Evolutionary conservation across 2,113 vertebrate species (phyloP).

Genomic region (Megaceryle maxima): DNA sequence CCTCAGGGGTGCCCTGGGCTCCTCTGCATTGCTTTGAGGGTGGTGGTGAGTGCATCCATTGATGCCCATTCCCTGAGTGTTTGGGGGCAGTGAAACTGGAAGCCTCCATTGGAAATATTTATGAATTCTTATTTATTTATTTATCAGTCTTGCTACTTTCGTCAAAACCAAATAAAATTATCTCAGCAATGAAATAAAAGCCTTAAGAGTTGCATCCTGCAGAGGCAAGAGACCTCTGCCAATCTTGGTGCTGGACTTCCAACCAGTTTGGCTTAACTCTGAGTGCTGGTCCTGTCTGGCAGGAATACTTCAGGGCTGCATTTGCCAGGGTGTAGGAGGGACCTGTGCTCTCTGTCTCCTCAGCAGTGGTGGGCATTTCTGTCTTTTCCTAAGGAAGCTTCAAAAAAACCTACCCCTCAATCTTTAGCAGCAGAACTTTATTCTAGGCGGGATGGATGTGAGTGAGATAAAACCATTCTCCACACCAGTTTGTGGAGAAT

Average conservation of each 20-base stretch:
- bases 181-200: conserved; percentile 15
- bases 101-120: background rate
- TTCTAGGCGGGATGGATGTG: background rate
- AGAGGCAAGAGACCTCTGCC: background rate
- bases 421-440: background rate
- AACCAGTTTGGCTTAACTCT: background rate
- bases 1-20: background rate
- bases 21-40: background rate
- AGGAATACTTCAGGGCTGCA: background rate
- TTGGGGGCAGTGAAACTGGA: background rate
- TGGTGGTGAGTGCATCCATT: background rate
- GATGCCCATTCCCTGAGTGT: background rate
- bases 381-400: background rate
- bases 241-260: background rate
- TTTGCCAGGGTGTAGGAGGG: background rate
- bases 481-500: background rate
- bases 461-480: background rate
- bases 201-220: background rate
- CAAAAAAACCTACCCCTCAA: background rate
- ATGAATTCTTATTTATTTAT: background rate
- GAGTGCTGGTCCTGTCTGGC: background rate
- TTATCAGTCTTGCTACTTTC: conserved; percentile 38
- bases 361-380: background rate
- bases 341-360: background rate
- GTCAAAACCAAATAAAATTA: conserved; percentile 58